Evolutionary conservation across 2,797 vertebrate species (phyloP), one percentile per base, ranked within the genome.

Genomic region (Mergus octosetaceus): DNA sequence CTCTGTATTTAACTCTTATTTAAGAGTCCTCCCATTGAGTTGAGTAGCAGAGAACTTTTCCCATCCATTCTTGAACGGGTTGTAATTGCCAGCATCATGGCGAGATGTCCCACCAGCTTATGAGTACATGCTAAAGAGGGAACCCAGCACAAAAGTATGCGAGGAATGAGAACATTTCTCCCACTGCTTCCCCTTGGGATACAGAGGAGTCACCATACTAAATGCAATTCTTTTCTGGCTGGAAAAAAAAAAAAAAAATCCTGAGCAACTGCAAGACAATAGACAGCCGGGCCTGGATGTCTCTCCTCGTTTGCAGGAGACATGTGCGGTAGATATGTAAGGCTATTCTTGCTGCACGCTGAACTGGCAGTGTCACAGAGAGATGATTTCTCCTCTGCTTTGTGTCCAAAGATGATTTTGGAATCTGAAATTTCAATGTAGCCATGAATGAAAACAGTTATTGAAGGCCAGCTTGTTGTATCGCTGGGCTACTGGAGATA

Each of bases 111-210:
- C 88, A 93, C 72, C 36, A 80, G 65, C 86, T 90, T 45, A 53
- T 24, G 72, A 90, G 94, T 75, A 77, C 78, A 92, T 18, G 51
- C 56, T 89, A 66, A 76, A 83, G 90, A 56, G 51, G 88, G 84
- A 96, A 80, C 78, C 72, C 95, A 93, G 49, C 18, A 64, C 69
- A 92, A 78, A 17, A 85, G 6, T 39, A 92, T 93, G 69, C n/a
- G 60, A 95, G 86, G 91, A 95, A 95, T 87, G 88, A 95, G 96
- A 96, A 95, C 81, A 93, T 96, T 97, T 95, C 92, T 96, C 92
- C 93, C 86, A 78, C 96, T 95, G 94, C 73, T 95, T 39, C 88
- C 94, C 78, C 95, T 74, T 51, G 93, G 96, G 94, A 91, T 71
- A 19, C 58, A 78, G 87, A 90, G 92, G 83, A 95, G 88, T 87